Evolutionary conservation across 2,113 vertebrate species (phyloP).

Genomic region (Otocyon megalotis): DNA sequence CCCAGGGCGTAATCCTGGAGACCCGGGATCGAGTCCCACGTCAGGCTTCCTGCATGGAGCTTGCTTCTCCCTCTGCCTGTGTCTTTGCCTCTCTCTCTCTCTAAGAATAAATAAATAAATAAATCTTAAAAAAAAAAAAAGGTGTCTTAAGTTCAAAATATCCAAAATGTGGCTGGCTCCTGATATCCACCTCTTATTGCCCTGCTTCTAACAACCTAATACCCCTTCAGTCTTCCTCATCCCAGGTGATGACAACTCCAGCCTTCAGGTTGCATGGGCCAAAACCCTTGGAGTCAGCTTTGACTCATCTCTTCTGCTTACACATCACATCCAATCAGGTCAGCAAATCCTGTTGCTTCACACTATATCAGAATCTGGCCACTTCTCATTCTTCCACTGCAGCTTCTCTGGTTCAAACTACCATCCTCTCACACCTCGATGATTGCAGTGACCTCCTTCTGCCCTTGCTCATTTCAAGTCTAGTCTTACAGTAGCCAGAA

Average conservation of each 20-base stretch:
- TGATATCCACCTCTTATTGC: neutral
- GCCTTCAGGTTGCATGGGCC: neutral
- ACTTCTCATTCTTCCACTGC: neutral
- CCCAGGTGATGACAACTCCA: neutral
- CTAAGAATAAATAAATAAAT: too few relatives aligned
- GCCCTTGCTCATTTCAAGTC: neutral
- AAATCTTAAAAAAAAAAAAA: too few relatives aligned
- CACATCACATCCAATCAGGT: neutral
- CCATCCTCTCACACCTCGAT: neutral
- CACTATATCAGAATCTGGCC: neutral
- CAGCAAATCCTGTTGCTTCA: neutral
- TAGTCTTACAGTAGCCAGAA: accelerated
- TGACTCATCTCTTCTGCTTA: neutral
- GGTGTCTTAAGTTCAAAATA: slow-evolving; percentile 1
- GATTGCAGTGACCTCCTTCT: neutral
- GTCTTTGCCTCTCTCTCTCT: too few relatives aligned
- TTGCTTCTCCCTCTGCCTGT: too few relatives aligned
- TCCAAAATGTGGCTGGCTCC: neutral
- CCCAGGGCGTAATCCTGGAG: too few relatives aligned
- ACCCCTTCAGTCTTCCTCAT: neutral
- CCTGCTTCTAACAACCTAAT: neutral
- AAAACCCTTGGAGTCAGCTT: neutral
- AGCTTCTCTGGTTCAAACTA: neutral
- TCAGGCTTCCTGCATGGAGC: too few relatives aligned
- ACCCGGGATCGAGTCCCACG: too few relatives aligned